phyloP scores from a whole-genome alignment of 2,797 vertebrate genomes.

The Pangasius djambal region DNA sequence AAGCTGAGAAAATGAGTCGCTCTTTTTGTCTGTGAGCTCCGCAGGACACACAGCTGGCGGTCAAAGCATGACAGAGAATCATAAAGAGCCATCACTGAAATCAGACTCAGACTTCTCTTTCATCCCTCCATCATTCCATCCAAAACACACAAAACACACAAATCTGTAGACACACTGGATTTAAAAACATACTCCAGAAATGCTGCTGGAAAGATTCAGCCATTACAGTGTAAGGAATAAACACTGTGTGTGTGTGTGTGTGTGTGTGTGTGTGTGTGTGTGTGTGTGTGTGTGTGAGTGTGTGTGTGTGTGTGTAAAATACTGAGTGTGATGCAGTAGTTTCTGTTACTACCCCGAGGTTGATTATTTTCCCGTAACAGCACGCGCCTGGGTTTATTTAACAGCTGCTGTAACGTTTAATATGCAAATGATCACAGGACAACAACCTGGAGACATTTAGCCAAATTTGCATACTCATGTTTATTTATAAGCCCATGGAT shows the following conservation, averaged over 20 bases:
- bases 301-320: background rate
- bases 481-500: background rate
- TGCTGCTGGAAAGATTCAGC: background rate
- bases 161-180: background rate
- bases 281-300: too few species aligned
- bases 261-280: background rate
- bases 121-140: constrained; percentile 4
- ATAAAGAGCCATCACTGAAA: background rate
- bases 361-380: background rate
- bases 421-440: background rate
- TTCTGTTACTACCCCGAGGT: background rate
- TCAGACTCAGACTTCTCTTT: background rate
- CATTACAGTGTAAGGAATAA: background rate
- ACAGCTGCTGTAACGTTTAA: background rate
- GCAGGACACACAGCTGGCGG: background rate
- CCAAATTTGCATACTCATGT: background rate
- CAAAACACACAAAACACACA: background rate
- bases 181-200: background rate
- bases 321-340: too few species aligned
- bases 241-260: background rate
- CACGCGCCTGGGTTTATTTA: background rate
- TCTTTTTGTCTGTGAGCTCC: background rate
- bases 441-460: background rate
- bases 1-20: background rate
- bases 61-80: constrained; percentile 1